Base-by-base conservation (phyloP, 2,888 invertebrate species). In the Candidula unifasciata region DNA sequence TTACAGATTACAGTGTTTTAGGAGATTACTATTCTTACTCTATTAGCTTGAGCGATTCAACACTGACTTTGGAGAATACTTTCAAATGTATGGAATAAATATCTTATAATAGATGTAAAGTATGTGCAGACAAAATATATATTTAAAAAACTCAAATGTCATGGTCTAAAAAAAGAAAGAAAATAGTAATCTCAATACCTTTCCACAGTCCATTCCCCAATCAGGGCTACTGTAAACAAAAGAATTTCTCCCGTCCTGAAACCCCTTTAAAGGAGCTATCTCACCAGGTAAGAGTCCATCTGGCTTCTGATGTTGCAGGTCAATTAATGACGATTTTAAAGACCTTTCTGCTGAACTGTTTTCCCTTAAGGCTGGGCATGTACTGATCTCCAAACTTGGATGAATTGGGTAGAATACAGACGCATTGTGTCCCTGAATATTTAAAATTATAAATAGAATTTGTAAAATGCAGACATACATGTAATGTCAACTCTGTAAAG, bases 361-460 rank as follows among this genome's bases (percentile, higher is more conserved):
- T 1, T 82, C 82, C 18, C 18, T 37, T 24, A 37, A 18, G n/a
- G 60, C 64, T n/a, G 82, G 74, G 35, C 80, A 71, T 54, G 80
- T 80, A 16, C 3, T 24, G n/a, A 64, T 44, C 5, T 82, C 82
- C 60, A 82, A 35, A 37, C 30, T 79, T 8, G 82, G 64, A 73
- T 33, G 24, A 60, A 82, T 82, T 18, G 82, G 82, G 71, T 82
- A 82, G 82, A 73, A 82, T 13, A 60, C 27, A 30, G 54, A 74
- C 6, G 18, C 30, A 13, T 74, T 54, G 30, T 54, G 2, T 37
- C 21, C 8, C 82, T 82, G 35, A 71, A 57, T 35, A 69, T 16
- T 68, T 52, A 68, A 6, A 68, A 16, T 30, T 13, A 33, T 0
- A 57, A 80, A n/a, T n/a, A 57, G 21, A 6, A 24, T 60, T 60